phyloP scores from a whole-genome alignment of 1,140 invertebrate genomes.

The Listronotus oregonensis region DNA sequence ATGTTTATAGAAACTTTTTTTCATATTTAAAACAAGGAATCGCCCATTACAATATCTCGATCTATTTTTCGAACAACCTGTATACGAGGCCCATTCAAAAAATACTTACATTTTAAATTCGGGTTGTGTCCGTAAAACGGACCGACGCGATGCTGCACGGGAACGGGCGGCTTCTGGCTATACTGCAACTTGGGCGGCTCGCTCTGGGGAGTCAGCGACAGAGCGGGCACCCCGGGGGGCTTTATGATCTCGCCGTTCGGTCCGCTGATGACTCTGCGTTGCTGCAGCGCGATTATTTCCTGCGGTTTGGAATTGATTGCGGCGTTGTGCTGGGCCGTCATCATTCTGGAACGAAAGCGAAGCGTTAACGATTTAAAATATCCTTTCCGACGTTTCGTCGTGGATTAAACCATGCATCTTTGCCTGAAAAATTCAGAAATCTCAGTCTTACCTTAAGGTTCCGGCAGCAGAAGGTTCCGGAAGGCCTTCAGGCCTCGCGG shows the following conservation, averaged over 20 bases:
- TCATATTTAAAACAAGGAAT: too few relatives aligned
- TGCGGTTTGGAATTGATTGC: constrained; percentile 57
- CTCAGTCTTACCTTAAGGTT: constrained; percentile 61
- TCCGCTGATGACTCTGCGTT: constrained; percentile 56
- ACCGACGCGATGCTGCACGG: constrained; percentile 57
- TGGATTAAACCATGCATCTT: background rate
- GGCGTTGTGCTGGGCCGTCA: constrained; percentile 80
- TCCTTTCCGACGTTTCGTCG: background rate
- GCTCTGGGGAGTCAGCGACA: constrained; percentile 35
- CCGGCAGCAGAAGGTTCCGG: constrained; percentile 71
- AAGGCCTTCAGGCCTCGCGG: constrained; percentile 49
- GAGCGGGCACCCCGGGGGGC: constrained; percentile 44
- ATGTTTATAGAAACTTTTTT: too few relatives aligned
- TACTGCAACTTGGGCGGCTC: constrained; percentile 59
- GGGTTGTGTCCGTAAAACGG: constrained; percentile 87
- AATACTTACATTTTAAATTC: constrained; percentile 71
- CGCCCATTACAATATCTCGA: too few relatives aligned
- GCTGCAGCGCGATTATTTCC: constrained; percentile 54
- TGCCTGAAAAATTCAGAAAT: background rate
- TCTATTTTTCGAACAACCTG: too few relatives aligned
- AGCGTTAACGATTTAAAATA: too few relatives aligned
- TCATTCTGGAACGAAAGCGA: constrained; percentile 59
- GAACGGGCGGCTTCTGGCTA: constrained; percentile 57
- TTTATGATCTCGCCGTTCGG: constrained; percentile 48
- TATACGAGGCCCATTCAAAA: too few relatives aligned